A percentile compares a stretch with the other conserved stretches of the same genome.
phyloP scores from a whole-genome alignment of 2,888 invertebrate genomes.

The Oscheius myriophilus region DNA sequence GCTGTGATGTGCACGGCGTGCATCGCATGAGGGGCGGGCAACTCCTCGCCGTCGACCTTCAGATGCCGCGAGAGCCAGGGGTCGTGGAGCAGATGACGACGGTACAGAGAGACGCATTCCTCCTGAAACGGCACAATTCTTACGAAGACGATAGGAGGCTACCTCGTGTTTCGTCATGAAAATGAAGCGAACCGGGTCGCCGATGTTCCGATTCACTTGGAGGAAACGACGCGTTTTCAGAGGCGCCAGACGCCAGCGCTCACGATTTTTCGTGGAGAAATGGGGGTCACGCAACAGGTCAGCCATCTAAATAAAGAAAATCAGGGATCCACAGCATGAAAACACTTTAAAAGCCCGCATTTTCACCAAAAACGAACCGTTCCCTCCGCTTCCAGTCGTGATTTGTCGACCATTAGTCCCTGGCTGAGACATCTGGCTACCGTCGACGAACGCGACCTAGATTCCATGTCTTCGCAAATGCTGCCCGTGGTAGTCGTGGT shows the following conservation, averaged over 20 bases:
- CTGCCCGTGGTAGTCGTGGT: conserved; percentile 24
- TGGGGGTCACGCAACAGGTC: conserved; percentile 46
- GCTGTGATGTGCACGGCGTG: conserved; percentile 42
- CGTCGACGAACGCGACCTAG: conserved; percentile 37
- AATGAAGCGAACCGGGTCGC: conserved; percentile 47
- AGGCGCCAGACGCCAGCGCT: conserved; percentile 41
- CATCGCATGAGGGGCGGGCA: conserved; percentile 26
- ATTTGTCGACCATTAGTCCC: conserved; percentile 38
- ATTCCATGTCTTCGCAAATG: conserved; percentile 17
- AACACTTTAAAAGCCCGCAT: background rate
- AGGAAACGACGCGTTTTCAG: conserved; percentile 36
- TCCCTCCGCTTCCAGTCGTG: conserved; percentile 41
- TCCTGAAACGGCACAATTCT: conserved; percentile 27
- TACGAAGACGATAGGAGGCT: background rate
- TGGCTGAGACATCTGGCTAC: conserved; percentile 41
- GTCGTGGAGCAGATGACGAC: conserved; percentile 36
- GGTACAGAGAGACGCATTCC: conserved; percentile 39
- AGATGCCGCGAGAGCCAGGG: conserved; percentile 40
- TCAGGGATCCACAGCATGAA: background rate
- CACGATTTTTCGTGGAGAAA: conserved; percentile 43
- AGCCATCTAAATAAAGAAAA: conserved; percentile 23
- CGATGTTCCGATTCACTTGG: conserved; percentile 45
- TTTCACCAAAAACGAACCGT: conserved; percentile 11
- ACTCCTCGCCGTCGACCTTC: conserved; percentile 32
- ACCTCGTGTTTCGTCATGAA: conserved; percentile 50